Evolutionary conservation across 2,113 vertebrate species (phyloP).

Genomic region (Eulacestoma nigropectus): DNA sequence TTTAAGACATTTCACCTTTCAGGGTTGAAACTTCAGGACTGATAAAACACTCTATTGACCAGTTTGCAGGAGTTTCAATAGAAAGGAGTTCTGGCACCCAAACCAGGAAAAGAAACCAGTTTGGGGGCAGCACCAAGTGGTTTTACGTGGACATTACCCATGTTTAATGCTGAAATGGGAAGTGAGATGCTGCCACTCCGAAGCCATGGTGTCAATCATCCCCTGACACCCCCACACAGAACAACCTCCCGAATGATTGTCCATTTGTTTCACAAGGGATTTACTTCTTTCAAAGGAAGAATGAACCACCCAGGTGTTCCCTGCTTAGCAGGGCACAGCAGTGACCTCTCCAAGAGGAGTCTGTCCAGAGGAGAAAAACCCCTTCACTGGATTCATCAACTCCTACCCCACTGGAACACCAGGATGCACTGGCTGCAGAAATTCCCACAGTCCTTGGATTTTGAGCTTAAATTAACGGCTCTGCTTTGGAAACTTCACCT

Average conservation of each 20-base stretch:
- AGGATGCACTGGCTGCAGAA: not conserved
- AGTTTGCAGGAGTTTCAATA: not conserved
- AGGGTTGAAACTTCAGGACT: not conserved
- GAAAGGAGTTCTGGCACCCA: not conserved
- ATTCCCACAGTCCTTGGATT: not conserved
- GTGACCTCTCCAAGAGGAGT: not conserved
- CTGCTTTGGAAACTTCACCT: not conserved
- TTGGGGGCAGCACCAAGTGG: not conserved
- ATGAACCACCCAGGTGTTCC: not conserved
- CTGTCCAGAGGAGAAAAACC: not conserved
- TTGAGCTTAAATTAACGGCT: not conserved
- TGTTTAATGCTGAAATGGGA: not conserved
- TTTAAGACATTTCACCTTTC: not conserved
- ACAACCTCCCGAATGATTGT: not conserved
- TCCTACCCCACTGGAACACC: not conserved
- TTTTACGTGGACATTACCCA: not conserved
- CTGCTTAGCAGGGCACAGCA: not conserved
- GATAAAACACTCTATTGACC: not conserved
- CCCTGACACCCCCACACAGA: not conserved
- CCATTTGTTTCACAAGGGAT: not conserved
- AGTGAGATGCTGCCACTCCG: not conserved
- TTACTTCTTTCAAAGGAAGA: not conserved
- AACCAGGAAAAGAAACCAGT: not conserved
- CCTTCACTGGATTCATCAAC: not conserved
- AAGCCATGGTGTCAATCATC: rapidly evolving